Evolutionary conservation across 2,888 invertebrate genomes (phyloP).

Genomic region (Lomographa bimaculata): DNA sequence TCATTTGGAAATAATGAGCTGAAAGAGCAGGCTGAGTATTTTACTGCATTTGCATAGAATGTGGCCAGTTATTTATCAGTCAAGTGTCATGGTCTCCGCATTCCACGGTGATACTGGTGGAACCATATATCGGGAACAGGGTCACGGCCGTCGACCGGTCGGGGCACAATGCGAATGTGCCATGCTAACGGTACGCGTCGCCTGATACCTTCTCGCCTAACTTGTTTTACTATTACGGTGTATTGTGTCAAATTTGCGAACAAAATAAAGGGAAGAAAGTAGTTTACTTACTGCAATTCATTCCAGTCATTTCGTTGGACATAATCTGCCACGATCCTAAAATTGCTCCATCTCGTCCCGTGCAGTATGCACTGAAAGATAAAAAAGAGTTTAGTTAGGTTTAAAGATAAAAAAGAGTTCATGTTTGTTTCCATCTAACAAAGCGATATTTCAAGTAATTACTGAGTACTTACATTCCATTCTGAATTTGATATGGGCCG

Average conservation of each 20-base stretch:
- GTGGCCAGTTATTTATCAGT: conserved; percentile 42
- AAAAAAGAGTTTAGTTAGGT: too few species aligned
- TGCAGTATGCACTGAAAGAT: conserved; percentile 83
- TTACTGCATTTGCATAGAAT: conserved; percentile 11
- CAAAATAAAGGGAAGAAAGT: too few species aligned
- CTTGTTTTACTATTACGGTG: conserved; percentile 28
- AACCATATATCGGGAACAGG: conserved; percentile 69
- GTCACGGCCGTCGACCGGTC: conserved; percentile 76
- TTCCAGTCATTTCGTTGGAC: conserved; percentile 53
- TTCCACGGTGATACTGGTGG: conserved; percentile 63
- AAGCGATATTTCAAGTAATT: too few species aligned
- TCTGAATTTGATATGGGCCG: conserved; percentile 78
- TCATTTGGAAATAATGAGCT: too few species aligned
- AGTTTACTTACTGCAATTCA: conserved; percentile 85
- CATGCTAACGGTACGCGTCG: conserved; percentile 56
- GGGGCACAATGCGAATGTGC: conserved; percentile 59
- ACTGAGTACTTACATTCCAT: conserved; percentile 82
- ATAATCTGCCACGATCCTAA: conserved; percentile 80
- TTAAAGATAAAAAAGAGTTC: too few species aligned
- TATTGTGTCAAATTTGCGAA: too few species aligned
- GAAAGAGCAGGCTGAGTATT: too few species aligned
- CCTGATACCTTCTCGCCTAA: conserved; percentile 39
- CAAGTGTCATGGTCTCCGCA: conserved; percentile 63
- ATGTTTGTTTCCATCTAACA: too few species aligned
- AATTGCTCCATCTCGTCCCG: conserved; percentile 82